Evolutionary conservation across 2,888 invertebrate species (phyloP), one percentile per base, ranked within the genome.

Genomic region (Onchidella celtica): DNA sequence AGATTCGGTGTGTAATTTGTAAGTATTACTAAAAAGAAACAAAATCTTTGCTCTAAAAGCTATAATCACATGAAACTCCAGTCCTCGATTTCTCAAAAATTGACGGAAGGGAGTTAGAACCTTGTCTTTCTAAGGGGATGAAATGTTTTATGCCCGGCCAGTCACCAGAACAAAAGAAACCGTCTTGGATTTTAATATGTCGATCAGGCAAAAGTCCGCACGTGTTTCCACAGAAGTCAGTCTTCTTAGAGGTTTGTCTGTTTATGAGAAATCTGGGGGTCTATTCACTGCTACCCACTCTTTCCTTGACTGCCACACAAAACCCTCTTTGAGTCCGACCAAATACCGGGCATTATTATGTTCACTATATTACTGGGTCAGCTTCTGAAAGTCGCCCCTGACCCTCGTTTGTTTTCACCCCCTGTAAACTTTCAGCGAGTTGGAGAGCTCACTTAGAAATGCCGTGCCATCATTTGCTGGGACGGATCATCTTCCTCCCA

Each of bases 361-460:
- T 57, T 59, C 36, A 73, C 38, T 73, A 47, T 61, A 73, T 73
- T 73, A 61, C 38, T 73, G 61, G 73, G 73, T 73, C 73, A 61
- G 32, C 21, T 55, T 2, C 61, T 61, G 0, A 57, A 36, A 73
- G 38, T 61, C 59, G 61, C 38, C 73, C 73, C 61, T 73, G 73
- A 59, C 73, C 73, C 36, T 59, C 14, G 61, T 73, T 59, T 34
- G 55, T 73, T 59, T 61, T 36, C 24, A 34, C 36, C 38, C 73
- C 21, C 29, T 47, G 55, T 55, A 72, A 57, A 55, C 34, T 3
- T n/a, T 32, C 29, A 17, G 17, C 27, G 6, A 9, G 17, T 17
- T 47, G 38, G 38, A 21, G 24, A 36, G 73, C 24, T 61, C 61
- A 73, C 38, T 61, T 73, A 34, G 36, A 36, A 61, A n/a, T 59